phyloP scores from a whole-genome alignment of 2,113 vertebrate genomes.

The Passer montanus region DNA sequence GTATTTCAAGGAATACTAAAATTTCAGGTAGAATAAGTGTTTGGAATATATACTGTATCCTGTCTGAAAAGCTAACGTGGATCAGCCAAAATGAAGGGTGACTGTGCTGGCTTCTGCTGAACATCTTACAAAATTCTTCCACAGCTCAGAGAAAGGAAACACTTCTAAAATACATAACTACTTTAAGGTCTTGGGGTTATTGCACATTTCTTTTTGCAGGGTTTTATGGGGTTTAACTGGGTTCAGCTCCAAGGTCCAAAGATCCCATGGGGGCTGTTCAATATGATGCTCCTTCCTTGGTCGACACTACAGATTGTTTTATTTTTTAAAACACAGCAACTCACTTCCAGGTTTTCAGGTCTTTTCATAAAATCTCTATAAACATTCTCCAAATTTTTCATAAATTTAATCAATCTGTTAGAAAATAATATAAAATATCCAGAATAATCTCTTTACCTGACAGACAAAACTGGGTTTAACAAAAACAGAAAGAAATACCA shows the following conservation, averaged over 20 bases:
- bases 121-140: background rate
- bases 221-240: background rate
- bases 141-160: background rate
- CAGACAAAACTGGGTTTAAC: background rate
- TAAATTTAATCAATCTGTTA: slow-evolving; percentile 10
- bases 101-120: background rate
- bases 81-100: background rate
- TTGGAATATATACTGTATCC: background rate
- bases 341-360: background rate
- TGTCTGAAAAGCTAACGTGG: background rate
- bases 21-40: background rate
- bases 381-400: background rate
- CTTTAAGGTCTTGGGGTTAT: background rate
- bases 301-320: background rate
- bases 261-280: background rate
- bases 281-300: background rate
- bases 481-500: slow-evolving; percentile 9
- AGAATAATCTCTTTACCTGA: background rate
- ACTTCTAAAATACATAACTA: background rate
- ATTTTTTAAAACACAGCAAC: background rate
- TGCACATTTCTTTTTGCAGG: background rate
- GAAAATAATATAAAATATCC: background rate
- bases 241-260: background rate
- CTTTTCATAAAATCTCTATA: slow-evolving; percentile 10
- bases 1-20: background rate